phyloP scores from a whole-genome alignment of 1,140 invertebrate genomes.

The Anastrepha ludens region DNA sequence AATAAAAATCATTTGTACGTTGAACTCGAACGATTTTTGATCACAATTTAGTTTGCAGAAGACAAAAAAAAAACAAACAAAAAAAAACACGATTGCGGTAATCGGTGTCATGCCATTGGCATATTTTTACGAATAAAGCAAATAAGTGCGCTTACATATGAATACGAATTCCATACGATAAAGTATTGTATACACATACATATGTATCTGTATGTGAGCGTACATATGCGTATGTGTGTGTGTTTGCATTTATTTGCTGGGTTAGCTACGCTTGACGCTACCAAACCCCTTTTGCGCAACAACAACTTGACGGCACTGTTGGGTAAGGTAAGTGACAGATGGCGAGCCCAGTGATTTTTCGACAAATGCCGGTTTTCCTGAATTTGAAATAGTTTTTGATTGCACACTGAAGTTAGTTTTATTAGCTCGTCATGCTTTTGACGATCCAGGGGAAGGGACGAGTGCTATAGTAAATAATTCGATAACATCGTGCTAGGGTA shows the following conservation, averaged over 20 bases:
- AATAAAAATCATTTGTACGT: background rate
- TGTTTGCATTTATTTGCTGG: background rate
- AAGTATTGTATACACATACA: background rate
- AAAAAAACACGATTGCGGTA: constrained; percentile 56
- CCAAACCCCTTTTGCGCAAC: constrained; percentile 11
- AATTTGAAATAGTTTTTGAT: background rate
- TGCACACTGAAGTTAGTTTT: background rate
- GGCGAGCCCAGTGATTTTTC: background rate
- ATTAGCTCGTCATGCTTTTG: background rate
- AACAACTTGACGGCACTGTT: constrained; percentile 60
- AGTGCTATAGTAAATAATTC: background rate
- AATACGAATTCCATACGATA: background rate
- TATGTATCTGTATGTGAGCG: background rate
- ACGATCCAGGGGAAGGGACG: background rate
- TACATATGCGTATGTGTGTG: background rate
- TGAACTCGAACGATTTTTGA: constrained; percentile 16
- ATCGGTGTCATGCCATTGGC: constrained; percentile 73
- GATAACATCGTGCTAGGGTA: background rate
- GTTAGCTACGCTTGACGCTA: background rate
- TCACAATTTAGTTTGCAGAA: background rate
- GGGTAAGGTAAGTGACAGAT: constrained; percentile 71
- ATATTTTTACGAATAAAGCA: constrained; percentile 62
- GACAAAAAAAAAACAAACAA: background rate
- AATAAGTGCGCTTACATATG: background rate
- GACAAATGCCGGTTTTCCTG: background rate